Evolutionary conservation across 2,888 invertebrate species (phyloP).

Genomic region (Gari tellinella): DNA sequence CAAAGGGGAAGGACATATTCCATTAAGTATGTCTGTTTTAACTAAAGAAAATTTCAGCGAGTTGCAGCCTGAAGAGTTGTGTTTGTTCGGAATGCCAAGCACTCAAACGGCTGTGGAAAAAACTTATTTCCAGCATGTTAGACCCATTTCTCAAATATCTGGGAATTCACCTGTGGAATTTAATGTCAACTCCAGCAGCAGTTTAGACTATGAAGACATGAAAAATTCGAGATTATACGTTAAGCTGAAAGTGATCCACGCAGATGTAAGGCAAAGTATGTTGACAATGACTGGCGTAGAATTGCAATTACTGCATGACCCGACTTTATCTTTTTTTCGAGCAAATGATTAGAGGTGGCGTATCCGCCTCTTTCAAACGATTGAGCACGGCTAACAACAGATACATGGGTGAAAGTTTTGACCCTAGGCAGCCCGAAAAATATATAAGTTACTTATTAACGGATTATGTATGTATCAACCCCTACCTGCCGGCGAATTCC

Average conservation of each 20-base stretch:
- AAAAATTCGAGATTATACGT: conserved; percentile 14
- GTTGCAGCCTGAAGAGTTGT: conserved; percentile 7
- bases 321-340: too few species aligned
- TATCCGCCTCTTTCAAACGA: not conserved
- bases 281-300: not conserved
- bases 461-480: conserved; percentile 13
- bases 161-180: conserved; percentile 19
- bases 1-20: too few species aligned
- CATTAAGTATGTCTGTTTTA: conserved; percentile 15
- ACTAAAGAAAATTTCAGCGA: conserved; percentile 18
- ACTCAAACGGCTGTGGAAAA: conserved; percentile 28
- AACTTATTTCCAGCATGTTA: conserved; percentile 9
- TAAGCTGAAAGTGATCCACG: conserved; percentile 18
- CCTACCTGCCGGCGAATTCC: conserved; percentile 36
- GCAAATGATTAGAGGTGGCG: not conserved
- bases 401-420: not conserved
- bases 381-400: not conserved
- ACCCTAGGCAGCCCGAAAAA: not conserved
- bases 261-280: conserved; percentile 17
- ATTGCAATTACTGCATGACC: not conserved
- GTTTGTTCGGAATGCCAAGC: conserved; percentile 21
- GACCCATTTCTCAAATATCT: conserved; percentile 28
- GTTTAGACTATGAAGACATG: conserved; percentile 29
- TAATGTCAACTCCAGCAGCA: conserved; percentile 1
- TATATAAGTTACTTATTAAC: not conserved